Evolutionary conservation across 1,140 invertebrate species (phyloP), one percentile per base, ranked within the genome.

Genomic region (Microvelia longipes): DNA sequence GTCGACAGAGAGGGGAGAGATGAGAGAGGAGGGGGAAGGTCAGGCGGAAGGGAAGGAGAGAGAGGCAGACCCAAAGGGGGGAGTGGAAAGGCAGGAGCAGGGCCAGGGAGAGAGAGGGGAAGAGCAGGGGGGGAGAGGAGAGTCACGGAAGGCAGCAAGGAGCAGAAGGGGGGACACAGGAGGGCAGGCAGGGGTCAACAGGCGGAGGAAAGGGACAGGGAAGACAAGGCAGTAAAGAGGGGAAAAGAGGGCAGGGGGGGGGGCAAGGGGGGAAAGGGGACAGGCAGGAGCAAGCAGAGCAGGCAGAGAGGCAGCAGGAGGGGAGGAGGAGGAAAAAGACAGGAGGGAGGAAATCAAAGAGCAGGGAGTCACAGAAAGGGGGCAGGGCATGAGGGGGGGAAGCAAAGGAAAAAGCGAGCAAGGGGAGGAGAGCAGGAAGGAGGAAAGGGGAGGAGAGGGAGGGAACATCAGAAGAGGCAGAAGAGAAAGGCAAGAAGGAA

Each of bases 201-300:
- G 30, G 69, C 72, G 66, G 73, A 74, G 70, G 64, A 71, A 73
- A 71, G 76, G 70, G 70, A 65, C 70, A 70, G 73, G 79, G 75
- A 71, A 79, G 81, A 77, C 80, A 81, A 71, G 79, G 81, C 79
- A 69, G 79, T 73, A 70, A 67, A 70, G 29, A 50, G 73, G 26
- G 71, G 73, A 68, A 68, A 68, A 70, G 70, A 75, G 70, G 66
- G 72, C 75, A 66, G 71, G 75, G n/a, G 71, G 70, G 27, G 75
- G 65, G 28, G 67, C 68, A 70, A 73, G 13, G 77, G 75, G 25
- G 0, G 71, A 70, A 13, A 69, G 61, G n/a, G 69, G 35, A 15
- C 64, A 11, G 29, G 71, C 26, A 30, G 73, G 64, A 76, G 78
- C 1, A 69, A 80, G 80, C 24, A 29, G 14, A 25, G 50, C 1